These are phyloP conservation scores for Teleogryllus occipitalis DNA, from an alignment of 1,140 invertebrate genomes.

Conservation along the genomic window DNA sequence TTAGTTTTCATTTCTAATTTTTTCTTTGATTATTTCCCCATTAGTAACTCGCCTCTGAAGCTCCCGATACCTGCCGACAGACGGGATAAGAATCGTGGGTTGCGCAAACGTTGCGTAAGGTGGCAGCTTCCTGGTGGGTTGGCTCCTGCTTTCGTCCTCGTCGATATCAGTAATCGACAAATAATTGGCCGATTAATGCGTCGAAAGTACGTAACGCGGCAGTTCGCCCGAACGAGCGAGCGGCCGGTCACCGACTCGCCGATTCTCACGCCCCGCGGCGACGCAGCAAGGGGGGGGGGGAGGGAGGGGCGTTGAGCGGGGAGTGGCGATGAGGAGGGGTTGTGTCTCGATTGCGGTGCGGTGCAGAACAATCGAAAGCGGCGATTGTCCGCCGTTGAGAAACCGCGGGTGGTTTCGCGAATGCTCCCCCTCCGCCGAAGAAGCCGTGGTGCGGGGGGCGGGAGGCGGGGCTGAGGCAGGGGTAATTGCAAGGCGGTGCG, in stretches of 20 bases:
- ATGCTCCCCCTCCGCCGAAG: too few relatives aligned
- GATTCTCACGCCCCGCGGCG: too few relatives aligned
- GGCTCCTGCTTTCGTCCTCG: not conserved
- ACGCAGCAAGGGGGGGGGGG: too few relatives aligned
- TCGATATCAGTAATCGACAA: not conserved
- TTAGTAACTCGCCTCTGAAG: too few relatives aligned
- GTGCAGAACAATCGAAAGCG: not conserved
- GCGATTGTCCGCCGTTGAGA: not conserved
- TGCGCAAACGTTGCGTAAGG: not conserved
- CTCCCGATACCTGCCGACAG: too few relatives aligned
- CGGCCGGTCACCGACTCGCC: too few relatives aligned
- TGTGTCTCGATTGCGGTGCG: too few relatives aligned
- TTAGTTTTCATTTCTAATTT: too few relatives aligned
- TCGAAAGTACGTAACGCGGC: not conserved
- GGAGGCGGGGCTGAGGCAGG: not conserved
- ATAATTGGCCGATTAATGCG: not conserved
- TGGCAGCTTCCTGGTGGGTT: not conserved
- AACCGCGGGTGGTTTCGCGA: not conserved
- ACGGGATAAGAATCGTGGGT: not conserved
- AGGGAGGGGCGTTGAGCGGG: too few relatives aligned
- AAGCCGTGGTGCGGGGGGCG: not conserved
- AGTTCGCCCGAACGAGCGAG: not conserved
- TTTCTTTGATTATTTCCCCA: too few relatives aligned
- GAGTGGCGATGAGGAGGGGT: too few relatives aligned
- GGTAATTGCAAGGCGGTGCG: not conserved